Evolutionary conservation across 2,797 vertebrate species (phyloP), one percentile per base, ranked within the genome.

Genomic region (Tapirus indicus): DNA sequence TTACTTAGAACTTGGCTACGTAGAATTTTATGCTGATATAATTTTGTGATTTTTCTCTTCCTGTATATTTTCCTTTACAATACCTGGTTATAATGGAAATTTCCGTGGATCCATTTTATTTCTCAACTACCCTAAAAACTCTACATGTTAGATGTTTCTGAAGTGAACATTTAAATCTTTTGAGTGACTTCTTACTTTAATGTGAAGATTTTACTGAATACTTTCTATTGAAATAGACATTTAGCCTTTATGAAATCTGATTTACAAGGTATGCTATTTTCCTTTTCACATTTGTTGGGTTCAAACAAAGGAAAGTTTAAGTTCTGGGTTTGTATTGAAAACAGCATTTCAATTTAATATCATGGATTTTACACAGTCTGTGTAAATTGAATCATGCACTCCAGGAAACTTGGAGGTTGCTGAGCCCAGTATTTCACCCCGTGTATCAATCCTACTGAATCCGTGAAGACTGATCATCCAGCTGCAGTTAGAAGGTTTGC

Each of bases 261-360:
- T 75, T 79, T 75, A 44, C 2, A 29, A 75, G 14, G 11, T 41
- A 23, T 79, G 44, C 4, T 7, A 4, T 91, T 60, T 94, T 58
- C 8, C 17, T 86, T 93, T 85, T 82, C 21, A 88, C 20, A 82
- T 74, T 8, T 74, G 21, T 88, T 68, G 7, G 7, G 83, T 84
- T 82, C 66, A 87, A 79, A 94, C 1, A 82, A 84, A 94, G 25
- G n/a, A 27, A 89, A 77, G 85, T 80, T 56, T 83, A 82, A 86
- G 72, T 84, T 89, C 16, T 14, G 66, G 25, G 84, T 86, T 93
- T 96, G 3, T 14, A 27, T 14, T 78, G 27, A 90, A 88, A 62
- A 66, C 25, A 88, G 87, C 21, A 52, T 72, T 94, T 86, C n/a
- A 80, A 18, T 25, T 49, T 94, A 71, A 16, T 62, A 35, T 69